Evolutionary conservation across 1,140 invertebrate genomes (phyloP).

Genomic region (Brachionus plicatilis): DNA sequence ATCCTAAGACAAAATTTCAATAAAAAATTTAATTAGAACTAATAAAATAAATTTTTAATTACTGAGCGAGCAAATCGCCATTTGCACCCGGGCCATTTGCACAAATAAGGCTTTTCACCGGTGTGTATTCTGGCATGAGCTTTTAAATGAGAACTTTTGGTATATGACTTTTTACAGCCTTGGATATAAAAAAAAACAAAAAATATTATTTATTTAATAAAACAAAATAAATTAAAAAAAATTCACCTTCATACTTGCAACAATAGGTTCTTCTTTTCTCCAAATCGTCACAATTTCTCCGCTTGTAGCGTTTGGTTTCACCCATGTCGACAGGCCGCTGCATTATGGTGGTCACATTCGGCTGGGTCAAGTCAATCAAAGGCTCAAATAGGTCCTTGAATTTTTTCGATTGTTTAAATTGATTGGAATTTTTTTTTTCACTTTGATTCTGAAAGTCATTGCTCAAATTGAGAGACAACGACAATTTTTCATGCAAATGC

Average conservation of each 20-base stretch:
- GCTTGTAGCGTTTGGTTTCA: conserved; percentile 38
- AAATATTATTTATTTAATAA: neutral
- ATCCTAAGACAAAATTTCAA: conserved; percentile 7
- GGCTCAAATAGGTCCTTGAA: conserved; percentile 39
- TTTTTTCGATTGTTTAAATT: conserved; percentile 21
- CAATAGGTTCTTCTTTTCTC: conserved; percentile 37
- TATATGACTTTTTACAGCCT: conserved; percentile 67
- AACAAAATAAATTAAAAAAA: neutral
- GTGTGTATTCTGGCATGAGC: conserved; percentile 63
- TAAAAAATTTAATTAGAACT: neutral
- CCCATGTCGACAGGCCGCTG: conserved; percentile 34
- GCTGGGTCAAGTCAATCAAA: conserved; percentile 34
- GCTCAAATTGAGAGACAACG: neutral
- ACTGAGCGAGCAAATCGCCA: conserved; percentile 74
- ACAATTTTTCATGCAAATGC: neutral
- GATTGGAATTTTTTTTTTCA: neutral
- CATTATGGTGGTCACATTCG: conserved; percentile 38
- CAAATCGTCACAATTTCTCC: conserved; percentile 33
- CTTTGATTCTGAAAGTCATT: neutral
- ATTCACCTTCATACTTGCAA: conserved; percentile 38
- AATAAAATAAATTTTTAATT: neutral
- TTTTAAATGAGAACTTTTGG: conserved; percentile 68
- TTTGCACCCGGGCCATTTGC: conserved; percentile 74
- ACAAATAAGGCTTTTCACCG: conserved; percentile 70
- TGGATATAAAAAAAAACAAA: neutral